A percentile compares a stretch with the other conserved stretches of the same genome.
These are phyloP conservation scores for Cydia fagiglandana DNA, from an alignment of 1,140 invertebrate genomes.

Conservation along the genomic window DNA sequence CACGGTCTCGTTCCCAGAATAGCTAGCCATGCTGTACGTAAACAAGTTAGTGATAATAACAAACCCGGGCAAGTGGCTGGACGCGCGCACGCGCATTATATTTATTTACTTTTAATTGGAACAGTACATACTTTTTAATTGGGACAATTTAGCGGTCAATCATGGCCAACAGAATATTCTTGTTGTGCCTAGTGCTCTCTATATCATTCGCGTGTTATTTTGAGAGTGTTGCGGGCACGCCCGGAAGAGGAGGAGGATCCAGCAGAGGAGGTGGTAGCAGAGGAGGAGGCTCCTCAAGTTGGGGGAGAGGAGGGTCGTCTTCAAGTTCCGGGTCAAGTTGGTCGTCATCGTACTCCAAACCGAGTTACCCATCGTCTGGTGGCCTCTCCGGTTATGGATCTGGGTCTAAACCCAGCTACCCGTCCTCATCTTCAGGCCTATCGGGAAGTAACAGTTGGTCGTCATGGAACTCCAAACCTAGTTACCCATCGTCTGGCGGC, in stretches of 20 bases:
- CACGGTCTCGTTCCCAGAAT: conserved; percentile 1
- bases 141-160: conserved; percentile 2
- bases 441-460: conserved; percentile 35
- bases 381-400: conserved; percentile 27
- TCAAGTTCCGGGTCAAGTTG: conserved; percentile 13
- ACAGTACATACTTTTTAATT: neutral
- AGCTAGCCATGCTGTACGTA: neutral
- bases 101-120: neutral
- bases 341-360: conserved; percentile 24
- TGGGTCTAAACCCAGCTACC: neutral
- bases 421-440: conserved; percentile 35
- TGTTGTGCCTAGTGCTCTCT: conserved; percentile 45
- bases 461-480: conserved; percentile 26
- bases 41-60: conserved; percentile 20
- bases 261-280: neutral
- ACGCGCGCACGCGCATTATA: neutral
- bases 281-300: neutral
- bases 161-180: conserved; percentile 48
- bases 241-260: neutral
- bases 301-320: neutral
- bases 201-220: conserved; percentile 35
- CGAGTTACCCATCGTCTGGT: conserved; percentile 20
- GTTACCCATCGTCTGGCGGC: conserved; percentile 38
- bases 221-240: conserved; percentile 30
- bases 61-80: neutral